Base-by-base conservation (phyloP, 1,140 invertebrate genomes). In the Drosophila ohnishii region DNA sequence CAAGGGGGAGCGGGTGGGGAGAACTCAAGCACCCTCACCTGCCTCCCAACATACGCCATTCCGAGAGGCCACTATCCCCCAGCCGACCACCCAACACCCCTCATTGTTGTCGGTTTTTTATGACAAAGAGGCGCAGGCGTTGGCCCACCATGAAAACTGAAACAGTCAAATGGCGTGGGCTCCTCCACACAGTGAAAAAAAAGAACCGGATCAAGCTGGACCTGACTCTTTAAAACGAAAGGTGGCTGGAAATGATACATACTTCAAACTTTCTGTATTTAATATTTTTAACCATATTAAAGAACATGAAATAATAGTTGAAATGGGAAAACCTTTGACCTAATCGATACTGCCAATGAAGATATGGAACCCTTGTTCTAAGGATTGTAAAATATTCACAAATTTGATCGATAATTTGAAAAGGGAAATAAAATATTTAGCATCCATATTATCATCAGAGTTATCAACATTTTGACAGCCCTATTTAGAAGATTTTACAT, bases 91-190 rank as follows among this genome's bases (percentile, higher is more conserved):
- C 63, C 59, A 50, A 28, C 53, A 39, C 53, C 42, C 40, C 42
- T 66, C 64, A 87, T 86, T 86, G 82, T 87, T 87, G 83, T 82
- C 75, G 61, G 63, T 76, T 79, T 82, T 86, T 82, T 87, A 86
- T 86, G 79, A 79, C 79, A 87, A 82, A 80, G 55, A 61, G 58
- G 35, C 57, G 66, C 51, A 37, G 47, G 56, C 74, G 47, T 44
- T 71, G 74, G 47, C 65, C 69, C 51, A 60, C 62, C 70, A 34
- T 76, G 78, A 78, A 87, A 82, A 72, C 74, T 63, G 83, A 76
- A 76, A 87, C 83, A 82, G 75, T 82, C 70, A 72, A 86, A 78
- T 75, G 66, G 75, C 64, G 82, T 79, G 75, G 66, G 69, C 22
- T n/a, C 13, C 48, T 42, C 7, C 22, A 64, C 56, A 64, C 61